Evolutionary conservation across 2,888 invertebrate genomes (phyloP), one percentile per base, ranked within the genome.

Genomic region (Eupsilia transversa): DNA sequence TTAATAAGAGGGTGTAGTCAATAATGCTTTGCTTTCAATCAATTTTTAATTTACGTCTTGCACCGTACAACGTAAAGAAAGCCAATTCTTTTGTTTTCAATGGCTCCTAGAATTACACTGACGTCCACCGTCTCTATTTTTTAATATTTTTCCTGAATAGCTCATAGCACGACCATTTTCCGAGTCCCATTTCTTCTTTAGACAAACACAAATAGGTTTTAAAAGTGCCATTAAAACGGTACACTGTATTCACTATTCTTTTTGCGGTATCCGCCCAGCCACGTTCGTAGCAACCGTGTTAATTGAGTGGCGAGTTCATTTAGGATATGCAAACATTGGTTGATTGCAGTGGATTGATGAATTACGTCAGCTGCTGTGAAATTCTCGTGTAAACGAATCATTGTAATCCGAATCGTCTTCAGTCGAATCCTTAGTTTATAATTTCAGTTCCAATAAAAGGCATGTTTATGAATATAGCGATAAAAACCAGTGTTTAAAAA

Each of bases 311-410:
- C 59, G 61, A 70, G 79, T 84, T 74, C 85, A 82, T 84, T 81
- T 82, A 76, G 82, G 64, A 76, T 72, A 76, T 74, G 73, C 85
- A 84, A 84, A 84, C 83, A 75, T 66, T 70, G 85, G 72, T 68
- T 85, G 77, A 82, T 80, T 82, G 77, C 60, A 77, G 59, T 43
- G 65, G 70, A 60, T 71, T 79, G 68, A 76, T 59, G 74, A 54
- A 73, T 49, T 60, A 46, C 30, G 43, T 68, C 70, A 52, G 12
- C 54, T 46, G 35, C 52, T 59, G 27, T 35, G 38, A 73, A 38
- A 70, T 59, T 63, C 73, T 54, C n/a, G 27, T 64, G 38, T 54
- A 66, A 61, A 46, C 63, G 17, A 64, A 64, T 64, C 43, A 67
- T 23, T 66, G 43, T 56, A 23, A 52, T 66, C 46, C 17, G 23